Conservation (phyloP, 2,888 invertebrate species). For the Stenurella melanura region DNA sequence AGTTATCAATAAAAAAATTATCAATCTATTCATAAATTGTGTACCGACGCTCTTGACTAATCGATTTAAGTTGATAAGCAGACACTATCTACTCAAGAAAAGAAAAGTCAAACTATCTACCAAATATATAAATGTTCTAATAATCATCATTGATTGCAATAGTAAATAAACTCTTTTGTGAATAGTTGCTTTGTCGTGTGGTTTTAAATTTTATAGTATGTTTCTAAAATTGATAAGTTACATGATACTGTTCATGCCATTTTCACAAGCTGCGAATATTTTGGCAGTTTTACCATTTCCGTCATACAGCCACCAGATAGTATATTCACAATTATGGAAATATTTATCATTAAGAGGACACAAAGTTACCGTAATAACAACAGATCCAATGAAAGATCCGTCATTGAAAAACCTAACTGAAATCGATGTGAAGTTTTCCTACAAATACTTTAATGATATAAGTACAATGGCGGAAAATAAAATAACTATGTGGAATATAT, state of each 20-base stretch:
- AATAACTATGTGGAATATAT: conserved; percentile 15
- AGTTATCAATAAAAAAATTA: no score
- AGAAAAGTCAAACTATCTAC: no score
- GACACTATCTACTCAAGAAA: no score
- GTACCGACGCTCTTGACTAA: no score
- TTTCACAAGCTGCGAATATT: conserved; percentile 12
- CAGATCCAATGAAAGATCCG: conserved; percentile 20
- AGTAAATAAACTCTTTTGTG: no score
- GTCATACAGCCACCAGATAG: conserved; percentile 34
- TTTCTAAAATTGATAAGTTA: neutral
- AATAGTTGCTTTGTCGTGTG: no score
- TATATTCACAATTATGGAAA: conserved; percentile 11
- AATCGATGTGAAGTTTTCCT: conserved; percentile 10
- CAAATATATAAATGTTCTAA: no score
- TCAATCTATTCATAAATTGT: no score
- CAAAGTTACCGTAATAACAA: conserved; percentile 24
- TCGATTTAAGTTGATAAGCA: no score
- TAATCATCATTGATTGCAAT: no score
- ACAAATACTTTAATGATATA: conserved; percentile 41
- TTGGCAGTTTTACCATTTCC: conserved; percentile 17
- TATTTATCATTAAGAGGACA: conserved; percentile 28
- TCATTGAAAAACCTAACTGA: conserved; percentile 51
- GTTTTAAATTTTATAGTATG: neutral
- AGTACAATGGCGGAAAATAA: neutral
- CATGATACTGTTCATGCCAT: neutral